Conservation (phyloP, 2,797 vertebrate species). For the Poeciliopsis presidionis region DNA sequence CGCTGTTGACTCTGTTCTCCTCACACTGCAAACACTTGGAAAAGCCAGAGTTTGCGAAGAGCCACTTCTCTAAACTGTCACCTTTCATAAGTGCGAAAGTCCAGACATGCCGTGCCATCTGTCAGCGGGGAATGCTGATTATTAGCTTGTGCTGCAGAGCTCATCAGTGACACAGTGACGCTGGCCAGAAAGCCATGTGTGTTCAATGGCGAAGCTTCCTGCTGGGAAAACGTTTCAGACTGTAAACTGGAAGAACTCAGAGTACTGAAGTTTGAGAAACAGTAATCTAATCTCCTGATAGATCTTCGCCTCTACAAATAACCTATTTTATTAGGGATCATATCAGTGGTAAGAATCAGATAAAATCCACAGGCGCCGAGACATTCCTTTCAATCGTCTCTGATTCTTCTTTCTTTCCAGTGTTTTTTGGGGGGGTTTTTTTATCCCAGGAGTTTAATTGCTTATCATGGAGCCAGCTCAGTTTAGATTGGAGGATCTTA, state of each 20-base stretch:
- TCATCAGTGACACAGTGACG: constrained; percentile 13
- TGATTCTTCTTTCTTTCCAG: constrained; percentile 39
- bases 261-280: constrained; percentile 16
- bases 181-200: constrained; percentile 33
- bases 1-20: constrained; percentile 27
- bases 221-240: constrained; percentile 17
- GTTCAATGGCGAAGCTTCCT: constrained; percentile 23
- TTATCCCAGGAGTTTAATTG: constrained; percentile 38
- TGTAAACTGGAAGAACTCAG: constrained; percentile 8
- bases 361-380: constrained; percentile 47
- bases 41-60: constrained; percentile 47
- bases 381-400: constrained; percentile 35
- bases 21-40: constrained; percentile 33
- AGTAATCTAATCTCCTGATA: constrained; percentile 17
- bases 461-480: constrained; percentile 29
- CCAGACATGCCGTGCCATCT: constrained; percentile 66
- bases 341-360: constrained; percentile 50
- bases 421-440: not conserved
- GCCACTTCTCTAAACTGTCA: constrained; percentile 50
- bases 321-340: constrained; percentile 39
- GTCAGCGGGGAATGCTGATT: constrained; percentile 46
- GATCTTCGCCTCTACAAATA: constrained; percentile 46
- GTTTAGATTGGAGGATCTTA: constrained; percentile 44
- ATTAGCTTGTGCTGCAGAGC: constrained; percentile 32
- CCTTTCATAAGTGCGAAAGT: constrained; percentile 65